A percentile compares a stretch with the other conserved stretches of the same genome.
Evolutionary conservation across 2,888 invertebrate species (phyloP).

Genomic region (Idaea straminata): DNA sequence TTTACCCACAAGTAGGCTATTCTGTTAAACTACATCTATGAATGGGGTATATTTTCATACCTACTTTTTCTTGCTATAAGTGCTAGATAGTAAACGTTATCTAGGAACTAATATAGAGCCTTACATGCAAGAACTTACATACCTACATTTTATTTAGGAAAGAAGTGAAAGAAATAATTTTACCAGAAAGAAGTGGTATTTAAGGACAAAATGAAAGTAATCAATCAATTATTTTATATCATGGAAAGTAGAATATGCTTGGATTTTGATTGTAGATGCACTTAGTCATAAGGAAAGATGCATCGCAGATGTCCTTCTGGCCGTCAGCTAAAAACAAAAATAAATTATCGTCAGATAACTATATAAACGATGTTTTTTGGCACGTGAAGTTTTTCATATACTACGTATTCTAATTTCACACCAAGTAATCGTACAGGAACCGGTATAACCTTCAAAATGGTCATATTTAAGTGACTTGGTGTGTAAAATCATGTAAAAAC

Average conservation of each 20-base stretch:
- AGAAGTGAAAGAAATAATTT: no score
- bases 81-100: no score
- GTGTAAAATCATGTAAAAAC: not conserved
- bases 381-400: not conserved
- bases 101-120: no score
- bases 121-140: no score
- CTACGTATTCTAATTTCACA: not conserved
- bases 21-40: no score
- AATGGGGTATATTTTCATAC: no score
- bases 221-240: conserved; percentile 16
- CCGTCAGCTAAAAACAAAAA: conserved; percentile 60
- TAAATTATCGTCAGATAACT: conserved; percentile 11
- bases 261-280: conserved; percentile 77
- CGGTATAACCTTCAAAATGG: not conserved
- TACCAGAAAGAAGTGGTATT: no score
- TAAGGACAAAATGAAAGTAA: not conserved
- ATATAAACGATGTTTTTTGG: not conserved
- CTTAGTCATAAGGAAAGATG: conserved; percentile 71
- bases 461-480: not conserved
- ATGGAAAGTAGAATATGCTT: conserved; percentile 67
- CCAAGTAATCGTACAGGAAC: not conserved
- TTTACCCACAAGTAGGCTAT: no score
- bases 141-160: no score
- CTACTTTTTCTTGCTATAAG: no score
- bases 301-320: conserved; percentile 75